Conservation (phyloP, 2,888 invertebrate species). For the Boloria euphrosyne region DNA sequence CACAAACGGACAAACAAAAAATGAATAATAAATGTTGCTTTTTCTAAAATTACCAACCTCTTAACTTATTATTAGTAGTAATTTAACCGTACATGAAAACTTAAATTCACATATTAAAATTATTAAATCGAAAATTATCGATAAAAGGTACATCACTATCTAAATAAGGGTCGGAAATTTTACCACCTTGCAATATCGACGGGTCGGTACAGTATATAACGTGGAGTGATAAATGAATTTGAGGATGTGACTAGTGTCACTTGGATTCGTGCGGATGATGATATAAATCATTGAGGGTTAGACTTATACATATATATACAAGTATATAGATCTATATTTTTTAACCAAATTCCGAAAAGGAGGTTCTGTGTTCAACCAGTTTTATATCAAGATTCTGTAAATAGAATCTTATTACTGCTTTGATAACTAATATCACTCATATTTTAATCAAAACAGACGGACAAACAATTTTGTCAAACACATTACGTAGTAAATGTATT, state of each 20-base stretch:
- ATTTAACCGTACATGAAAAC: neutral
- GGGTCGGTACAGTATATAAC: constrained; percentile 52
- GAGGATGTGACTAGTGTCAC: constrained; percentile 25
- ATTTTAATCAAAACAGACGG: no score
- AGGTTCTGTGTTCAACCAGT: no score
- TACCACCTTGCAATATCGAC: constrained; percentile 72
- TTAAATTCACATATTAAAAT: neutral
- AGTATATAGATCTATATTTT: neutral
- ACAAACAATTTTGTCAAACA: no score
- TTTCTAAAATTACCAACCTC: no score
- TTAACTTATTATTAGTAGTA: neutral
- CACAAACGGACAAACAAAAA: no score
- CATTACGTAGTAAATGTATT: no score
- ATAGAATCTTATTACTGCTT: no score
- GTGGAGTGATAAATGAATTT: constrained; percentile 46
- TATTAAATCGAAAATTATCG: constrained; percentile 1
- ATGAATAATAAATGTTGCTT: no score
- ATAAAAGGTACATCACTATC: constrained; percentile 47
- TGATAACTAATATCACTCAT: no score
- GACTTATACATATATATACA: neutral
- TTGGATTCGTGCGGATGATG: neutral
- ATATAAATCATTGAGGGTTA: neutral
- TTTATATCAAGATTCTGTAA: no score
- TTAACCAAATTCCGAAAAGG: no score
- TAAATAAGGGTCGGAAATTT: constrained; percentile 61